These are phyloP conservation scores for Oreochromis niloticus DNA, from an alignment of 2,113 vertebrate species.

Conservation along the genomic window DNA sequence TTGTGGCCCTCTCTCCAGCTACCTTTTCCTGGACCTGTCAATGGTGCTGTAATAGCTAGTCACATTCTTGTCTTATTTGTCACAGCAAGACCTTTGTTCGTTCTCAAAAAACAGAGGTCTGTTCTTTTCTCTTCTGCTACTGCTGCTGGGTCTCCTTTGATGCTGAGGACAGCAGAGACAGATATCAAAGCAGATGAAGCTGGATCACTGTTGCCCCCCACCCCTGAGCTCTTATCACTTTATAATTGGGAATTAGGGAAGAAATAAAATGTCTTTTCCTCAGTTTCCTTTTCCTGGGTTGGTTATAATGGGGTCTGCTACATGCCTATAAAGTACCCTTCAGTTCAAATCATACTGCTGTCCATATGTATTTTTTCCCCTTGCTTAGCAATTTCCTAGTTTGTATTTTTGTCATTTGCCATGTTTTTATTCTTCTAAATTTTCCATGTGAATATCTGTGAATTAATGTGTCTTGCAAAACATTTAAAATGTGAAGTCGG, in stretches of 20 bases:
- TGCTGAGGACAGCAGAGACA: slow-evolving; percentile 33
- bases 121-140: not conserved
- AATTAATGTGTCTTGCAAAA: not conserved
- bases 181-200: slow-evolving; percentile 11
- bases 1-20: not conserved
- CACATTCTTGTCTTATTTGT: slow-evolving; percentile 39
- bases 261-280: not conserved
- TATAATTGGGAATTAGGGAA: not conserved
- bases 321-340: not conserved
- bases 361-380: not conserved
- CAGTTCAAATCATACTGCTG: not conserved
- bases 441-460: not conserved
- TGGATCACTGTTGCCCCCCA: not conserved
- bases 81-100: slow-evolving; percentile 50
- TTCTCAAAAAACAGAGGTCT: not conserved
- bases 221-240: not conserved
- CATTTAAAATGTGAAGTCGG: not conserved
- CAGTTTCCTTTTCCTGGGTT: not conserved
- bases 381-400: not conserved
- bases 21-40: slow-evolving; percentile 15
- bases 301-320: not conserved
- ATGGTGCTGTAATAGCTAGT: slow-evolving; percentile 45
- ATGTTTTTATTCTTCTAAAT: not conserved
- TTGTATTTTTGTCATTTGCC: not conserved
- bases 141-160: slow-evolving; percentile 58